Evolutionary conservation across 2,797 vertebrate genomes (phyloP).

Genomic region (Spinus pinus): DNA sequence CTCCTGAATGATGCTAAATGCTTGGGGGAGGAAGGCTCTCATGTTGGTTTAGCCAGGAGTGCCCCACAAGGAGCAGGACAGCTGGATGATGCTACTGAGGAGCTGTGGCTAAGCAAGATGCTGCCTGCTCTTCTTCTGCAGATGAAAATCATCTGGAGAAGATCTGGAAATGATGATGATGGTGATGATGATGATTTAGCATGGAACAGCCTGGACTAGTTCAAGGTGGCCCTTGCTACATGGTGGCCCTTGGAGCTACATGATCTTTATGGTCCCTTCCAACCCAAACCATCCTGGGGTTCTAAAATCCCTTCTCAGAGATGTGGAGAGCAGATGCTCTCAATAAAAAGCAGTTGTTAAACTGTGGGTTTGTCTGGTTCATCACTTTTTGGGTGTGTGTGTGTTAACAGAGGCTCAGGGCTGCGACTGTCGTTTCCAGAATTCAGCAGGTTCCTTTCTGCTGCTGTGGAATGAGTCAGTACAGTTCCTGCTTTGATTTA

Average conservation of each 20-base stretch:
- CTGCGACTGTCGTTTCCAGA: background rate
- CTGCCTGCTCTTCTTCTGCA: background rate
- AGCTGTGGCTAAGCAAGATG: background rate
- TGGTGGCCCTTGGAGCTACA: background rate
- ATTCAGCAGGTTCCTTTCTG: conserved; percentile 37
- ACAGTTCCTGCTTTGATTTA: conserved; percentile 59
- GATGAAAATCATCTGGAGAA: background rate
- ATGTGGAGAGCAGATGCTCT: background rate
- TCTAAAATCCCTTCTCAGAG: background rate
- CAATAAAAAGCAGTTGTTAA: background rate
- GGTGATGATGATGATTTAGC: background rate
- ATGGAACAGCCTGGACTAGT: background rate
- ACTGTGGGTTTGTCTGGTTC: conserved; percentile 16
- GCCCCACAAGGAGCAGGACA: background rate
- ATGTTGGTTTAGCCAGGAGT: background rate
- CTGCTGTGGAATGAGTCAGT: conserved; percentile 44
- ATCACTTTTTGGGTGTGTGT: background rate
- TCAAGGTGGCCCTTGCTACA: background rate
- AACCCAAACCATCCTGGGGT: background rate
- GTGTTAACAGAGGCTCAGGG: background rate
- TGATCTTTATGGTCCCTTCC: background rate
- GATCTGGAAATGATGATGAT: background rate
- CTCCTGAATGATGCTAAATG: background rate
- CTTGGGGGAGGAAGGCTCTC: background rate
- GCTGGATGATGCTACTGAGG: background rate